Percentiles rank a stretch among this genome's conserved stretches.
These are phyloP conservation scores for Physeter macrocephalus DNA, from an alignment of 2,113 vertebrate genomes.

Conservation along the genomic window DNA sequence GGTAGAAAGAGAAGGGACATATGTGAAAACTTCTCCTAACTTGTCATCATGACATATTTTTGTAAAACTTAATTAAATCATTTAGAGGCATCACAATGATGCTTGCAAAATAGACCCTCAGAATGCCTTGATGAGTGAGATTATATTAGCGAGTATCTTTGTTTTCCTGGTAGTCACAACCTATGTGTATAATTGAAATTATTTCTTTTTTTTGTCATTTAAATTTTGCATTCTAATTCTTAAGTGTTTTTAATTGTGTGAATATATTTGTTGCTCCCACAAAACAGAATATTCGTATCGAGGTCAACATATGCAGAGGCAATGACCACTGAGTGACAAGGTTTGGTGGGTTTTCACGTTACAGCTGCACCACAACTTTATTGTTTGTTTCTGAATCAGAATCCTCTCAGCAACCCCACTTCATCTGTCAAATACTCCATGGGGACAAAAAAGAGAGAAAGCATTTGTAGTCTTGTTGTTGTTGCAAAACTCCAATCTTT, in stretches of 20 bases:
- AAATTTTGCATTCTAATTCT: constrained; percentile 3
- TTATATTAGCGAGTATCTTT: neutral
- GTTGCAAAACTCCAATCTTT: neutral
- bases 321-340: neutral
- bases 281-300: neutral
- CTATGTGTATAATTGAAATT: neutral
- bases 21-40: neutral
- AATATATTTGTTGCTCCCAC: neutral
- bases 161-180: neutral
- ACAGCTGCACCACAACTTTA: constrained; percentile 52
- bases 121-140: neutral
- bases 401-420: neutral
- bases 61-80: neutral
- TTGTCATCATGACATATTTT: neutral
- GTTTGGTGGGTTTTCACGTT: neutral
- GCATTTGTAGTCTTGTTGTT: neutral
- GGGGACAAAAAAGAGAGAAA: neutral
- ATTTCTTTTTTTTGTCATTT: neutral
- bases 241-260: neutral
- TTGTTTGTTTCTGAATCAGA: constrained; percentile 3
- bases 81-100: neutral
- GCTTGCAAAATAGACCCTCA: neutral
- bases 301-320: neutral
- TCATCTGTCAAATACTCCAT: neutral
- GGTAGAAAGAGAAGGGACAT: neutral